A percentile compares a stretch with the other conserved stretches of the same genome.
phyloP scores from a whole-genome alignment of 92 coral and sea anemone genomes.

The Zoanthus gigantus region DNA sequence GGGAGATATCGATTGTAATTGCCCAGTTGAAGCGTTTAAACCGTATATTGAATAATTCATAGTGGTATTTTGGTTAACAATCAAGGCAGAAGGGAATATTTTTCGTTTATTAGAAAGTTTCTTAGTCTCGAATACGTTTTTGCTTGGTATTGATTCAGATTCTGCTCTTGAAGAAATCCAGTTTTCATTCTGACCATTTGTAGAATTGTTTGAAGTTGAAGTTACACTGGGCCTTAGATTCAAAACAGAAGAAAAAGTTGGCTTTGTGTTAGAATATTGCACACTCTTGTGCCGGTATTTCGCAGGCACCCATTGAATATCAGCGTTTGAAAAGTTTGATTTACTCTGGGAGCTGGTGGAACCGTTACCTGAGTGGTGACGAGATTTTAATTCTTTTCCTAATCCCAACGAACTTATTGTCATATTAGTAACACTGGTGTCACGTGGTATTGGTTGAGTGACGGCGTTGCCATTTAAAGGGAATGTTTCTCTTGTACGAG shows the following conservation, averaged over 20 bases:
- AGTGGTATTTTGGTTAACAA: background rate
- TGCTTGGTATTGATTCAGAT: background rate
- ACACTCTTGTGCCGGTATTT: too few relatives aligned
- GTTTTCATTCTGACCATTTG: too few relatives aligned
- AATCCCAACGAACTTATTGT: background rate
- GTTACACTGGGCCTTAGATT: too few relatives aligned
- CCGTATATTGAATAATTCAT: background rate
- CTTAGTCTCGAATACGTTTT: background rate
- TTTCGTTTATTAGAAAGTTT: background rate
- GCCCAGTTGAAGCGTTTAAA: too few relatives aligned
- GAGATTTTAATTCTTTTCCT: background rate
- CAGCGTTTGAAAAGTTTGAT: too few relatives aligned
- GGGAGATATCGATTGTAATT: too few relatives aligned
- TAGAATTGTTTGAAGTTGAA: too few relatives aligned
- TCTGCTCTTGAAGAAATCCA: background rate
- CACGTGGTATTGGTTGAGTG: background rate
- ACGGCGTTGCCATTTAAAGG: background rate
- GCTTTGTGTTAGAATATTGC: too few relatives aligned
- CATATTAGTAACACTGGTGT: background rate
- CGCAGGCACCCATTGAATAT: too few relatives aligned
- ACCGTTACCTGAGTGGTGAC: background rate
- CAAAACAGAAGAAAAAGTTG: too few relatives aligned
- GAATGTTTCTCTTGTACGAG: background rate
- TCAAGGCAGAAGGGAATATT: background rate
- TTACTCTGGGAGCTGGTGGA: background rate